Evolutionary conservation across 92 coral and sea anemone species (phyloP).

Genomic region (Phymanthus crucifer): DNA sequence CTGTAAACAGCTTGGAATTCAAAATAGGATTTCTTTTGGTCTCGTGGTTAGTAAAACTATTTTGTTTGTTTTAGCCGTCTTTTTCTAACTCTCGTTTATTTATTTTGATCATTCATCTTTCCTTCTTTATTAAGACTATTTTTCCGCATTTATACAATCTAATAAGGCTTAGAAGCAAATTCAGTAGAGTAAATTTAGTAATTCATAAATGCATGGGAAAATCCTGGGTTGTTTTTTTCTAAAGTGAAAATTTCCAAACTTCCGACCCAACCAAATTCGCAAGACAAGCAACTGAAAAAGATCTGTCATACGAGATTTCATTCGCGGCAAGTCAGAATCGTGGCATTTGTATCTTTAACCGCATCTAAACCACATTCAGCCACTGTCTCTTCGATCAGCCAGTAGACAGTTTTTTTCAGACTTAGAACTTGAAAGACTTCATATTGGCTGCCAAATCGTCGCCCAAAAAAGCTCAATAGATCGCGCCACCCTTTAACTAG

Average conservation of each 20-base stretch:
- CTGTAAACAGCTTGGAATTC: too few species aligned
- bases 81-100: too few species aligned
- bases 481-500: not conserved
- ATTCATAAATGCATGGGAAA: not conserved
- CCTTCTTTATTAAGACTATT: too few species aligned
- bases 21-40: too few species aligned
- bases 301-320: not conserved
- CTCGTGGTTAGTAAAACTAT: too few species aligned
- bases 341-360: constrained; percentile 4
- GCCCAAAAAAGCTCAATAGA: not conserved
- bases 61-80: too few species aligned
- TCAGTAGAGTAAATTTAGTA: too few species aligned
- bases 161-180: too few species aligned
- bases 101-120: too few species aligned
- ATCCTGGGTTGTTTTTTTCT: not conserved
- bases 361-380: constrained; percentile 1
- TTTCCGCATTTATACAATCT: too few species aligned
- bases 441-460: not conserved
- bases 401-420: too few species aligned
- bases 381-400: not conserved
- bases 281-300: not conserved
- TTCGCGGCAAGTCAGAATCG: not conserved
- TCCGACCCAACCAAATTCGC: not conserved
- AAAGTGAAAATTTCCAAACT: not conserved
- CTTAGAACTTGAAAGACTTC: not conserved